Base-by-base conservation (phyloP, 2,797 vertebrate species). In the Eulemur rubriventer region DNA sequence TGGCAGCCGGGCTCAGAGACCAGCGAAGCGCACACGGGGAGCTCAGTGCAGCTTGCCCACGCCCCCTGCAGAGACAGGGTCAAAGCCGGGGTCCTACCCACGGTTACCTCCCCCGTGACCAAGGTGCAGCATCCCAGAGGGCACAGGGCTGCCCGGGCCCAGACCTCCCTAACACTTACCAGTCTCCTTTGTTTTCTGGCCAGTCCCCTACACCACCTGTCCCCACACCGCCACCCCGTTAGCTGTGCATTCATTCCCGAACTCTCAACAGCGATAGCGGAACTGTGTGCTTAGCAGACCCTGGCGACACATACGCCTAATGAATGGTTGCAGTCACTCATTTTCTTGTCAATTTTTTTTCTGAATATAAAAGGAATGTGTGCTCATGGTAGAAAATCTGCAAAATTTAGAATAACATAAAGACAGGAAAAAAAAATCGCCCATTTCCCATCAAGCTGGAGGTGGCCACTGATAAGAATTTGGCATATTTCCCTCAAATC, bases 301-400 rank as follows among this genome's bases (percentile, higher is more conserved):
- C 72, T 35, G 13, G 61, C 4, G 28, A 83, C 88, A 69, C 59
- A 17, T 0, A 3, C 0, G 2, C 33, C 65, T 30, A 7, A 57
- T 6, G 59, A 41, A 43, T 0, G 24, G 38, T 10, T 16, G 28
- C 20, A n/a, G 61, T 38, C 52, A 18, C 33, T 73, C 48, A n/a
- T 52, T 85, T 83, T 52, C 76, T 50, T 75, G 35, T 5, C 38
- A 81, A 3, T 20, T 33, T 73, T 69, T 69, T 73, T 55, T 26
- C 76, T 63, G 41, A 69, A 76, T 50, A 38, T 13, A 46, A 82
- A 88, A 65, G 73, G 43, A 43, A 59, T 26, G n/a, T 69, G 55
- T 87, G 81, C 43, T 84, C 24, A 26, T 24, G 79, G 48, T 28
- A 75, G 61, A 93, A 96, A 80, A 80, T 24, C 63, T 69, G 48